Conservation (phyloP, 2,113 vertebrate species). For the Forbesichthys agassizii region DNA sequence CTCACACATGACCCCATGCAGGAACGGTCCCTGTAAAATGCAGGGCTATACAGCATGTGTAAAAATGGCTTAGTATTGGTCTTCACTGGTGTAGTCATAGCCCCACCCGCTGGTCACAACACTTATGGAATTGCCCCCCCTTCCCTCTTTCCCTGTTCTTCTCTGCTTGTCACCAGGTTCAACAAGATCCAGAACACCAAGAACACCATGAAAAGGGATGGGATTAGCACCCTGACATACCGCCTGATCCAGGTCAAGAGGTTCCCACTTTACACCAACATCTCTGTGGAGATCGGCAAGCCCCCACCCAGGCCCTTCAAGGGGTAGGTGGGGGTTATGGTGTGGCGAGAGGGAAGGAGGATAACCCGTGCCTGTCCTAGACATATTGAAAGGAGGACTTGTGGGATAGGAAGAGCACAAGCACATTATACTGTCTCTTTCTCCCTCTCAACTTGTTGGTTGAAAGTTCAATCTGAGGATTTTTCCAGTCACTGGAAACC, state of each 20-base stretch:
- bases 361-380: too few species aligned
- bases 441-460: too few species aligned
- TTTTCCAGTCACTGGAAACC: constrained; percentile 26
- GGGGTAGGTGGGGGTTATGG: constrained; percentile 72
- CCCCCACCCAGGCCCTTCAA: constrained; percentile 86
- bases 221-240: constrained; percentile 93
- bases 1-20: too few species aligned
- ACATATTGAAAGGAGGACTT: background rate
- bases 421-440: constrained; percentile 37
- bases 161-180: constrained; percentile 78
- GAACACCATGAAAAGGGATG: constrained; percentile 96
- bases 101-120: constrained; percentile 59
- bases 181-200: constrained; percentile 99
- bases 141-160: background rate
- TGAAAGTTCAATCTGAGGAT: constrained; percentile 21
- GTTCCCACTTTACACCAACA: constrained; percentile 92
- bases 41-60: too few species aligned
- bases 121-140: background rate
- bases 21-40: too few species aligned
- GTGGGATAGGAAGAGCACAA: constrained; percentile 13
- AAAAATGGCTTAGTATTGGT: too few species aligned
- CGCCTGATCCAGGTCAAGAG: constrained; percentile 85
- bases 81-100: constrained; percentile 10
- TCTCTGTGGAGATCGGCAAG: constrained; percentile 95
- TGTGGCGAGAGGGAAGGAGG: background rate